Base-by-base conservation (phyloP, 2,113 vertebrate species). In the Caloenas nicobarica region DNA sequence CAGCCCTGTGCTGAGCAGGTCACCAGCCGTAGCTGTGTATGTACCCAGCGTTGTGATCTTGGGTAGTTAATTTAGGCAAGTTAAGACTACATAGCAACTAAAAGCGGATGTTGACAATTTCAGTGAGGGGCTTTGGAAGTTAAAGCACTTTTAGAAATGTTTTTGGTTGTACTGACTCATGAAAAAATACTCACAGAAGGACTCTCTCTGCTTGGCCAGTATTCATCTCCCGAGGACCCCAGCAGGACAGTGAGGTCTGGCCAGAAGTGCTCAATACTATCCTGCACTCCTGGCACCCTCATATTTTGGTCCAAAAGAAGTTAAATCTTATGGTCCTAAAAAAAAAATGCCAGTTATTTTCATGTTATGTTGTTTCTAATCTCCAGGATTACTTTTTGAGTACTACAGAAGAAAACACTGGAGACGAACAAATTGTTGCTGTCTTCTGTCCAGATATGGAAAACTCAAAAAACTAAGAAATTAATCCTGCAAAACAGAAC, bases 281-380 rank as follows among this genome's bases (percentile, higher is more conserved):
- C 3, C 26, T n/a, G n/a, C 10, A 38, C 14, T 60, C 31, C 3
- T 40, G 29, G 5, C 10, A 29, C 8, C 7, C 11, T 61, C 22
- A 13, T 22, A 23, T 40, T 69, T 72, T 70, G 4, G 2, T 61
- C 42, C 29, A 54, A 85, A 85, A 82, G 34, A 82, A 90, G 25
- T 3, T 15, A 83, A 72, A 46, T n/a, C 26, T 44, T 74, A 17
- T 16, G 8, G 31, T 65, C 44, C 21, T 84, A 33, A 91, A 62
- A 12, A 96, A 93, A 40, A 40, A 92, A 96, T 69, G 51, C 15
- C 36, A 61, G 62, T 86, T 90, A 17, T 87, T 90, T 94, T 92
- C 66, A 82, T 94, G 92, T 88, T 83, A 74, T 83, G 11, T 53
- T 86, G 79, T 96, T 97, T 97, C 72, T 95, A 87, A 96, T 93